phyloP scores from a whole-genome alignment of 1,140 invertebrate species.

The Magallana angulata region DNA sequence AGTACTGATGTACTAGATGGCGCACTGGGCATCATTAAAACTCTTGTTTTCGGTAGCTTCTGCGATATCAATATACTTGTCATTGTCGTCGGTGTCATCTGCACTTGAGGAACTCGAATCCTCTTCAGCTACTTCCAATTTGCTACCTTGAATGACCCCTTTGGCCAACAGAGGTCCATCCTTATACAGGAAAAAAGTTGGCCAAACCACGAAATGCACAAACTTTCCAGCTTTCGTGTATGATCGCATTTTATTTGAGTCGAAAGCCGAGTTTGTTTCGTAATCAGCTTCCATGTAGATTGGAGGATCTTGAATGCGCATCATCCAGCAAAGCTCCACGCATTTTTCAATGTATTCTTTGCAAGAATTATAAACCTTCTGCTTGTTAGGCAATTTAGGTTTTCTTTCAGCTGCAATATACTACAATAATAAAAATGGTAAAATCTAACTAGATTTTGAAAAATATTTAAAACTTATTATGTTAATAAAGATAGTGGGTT shows the following conservation, averaged over 20 bases:
- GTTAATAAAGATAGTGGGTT: too few species aligned
- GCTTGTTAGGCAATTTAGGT: too few species aligned
- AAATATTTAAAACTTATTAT: too few species aligned
- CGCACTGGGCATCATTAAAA: too few species aligned
- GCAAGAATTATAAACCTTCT: too few species aligned
- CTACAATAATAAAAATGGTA: too few species aligned
- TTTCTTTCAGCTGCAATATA: too few species aligned
- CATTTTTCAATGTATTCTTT: neutral
- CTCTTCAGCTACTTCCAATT: neutral
- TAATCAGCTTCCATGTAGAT: slow-evolving; percentile 9
- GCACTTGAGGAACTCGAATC: neutral
- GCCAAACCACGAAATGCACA: slow-evolving; percentile 38
- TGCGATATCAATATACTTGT: too few species aligned
- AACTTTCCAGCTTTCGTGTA: slow-evolving; percentile 18
- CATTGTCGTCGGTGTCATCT: neutral
- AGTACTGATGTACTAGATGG: too few species aligned
- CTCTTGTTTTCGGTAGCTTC: too few species aligned
- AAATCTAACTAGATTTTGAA: too few species aligned
- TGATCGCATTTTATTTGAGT: neutral
- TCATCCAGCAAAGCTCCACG: slow-evolving; percentile 36
- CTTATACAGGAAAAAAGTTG: slow-evolving; percentile 17
- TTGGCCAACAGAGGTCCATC: slow-evolving; percentile 34
- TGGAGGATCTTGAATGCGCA: slow-evolving; percentile 41
- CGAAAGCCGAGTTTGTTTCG: neutral
- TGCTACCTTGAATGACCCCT: neutral